Evolutionary conservation across 2,888 invertebrate genomes (phyloP).

Genomic region (Caenorhabditis sinica): DNA sequence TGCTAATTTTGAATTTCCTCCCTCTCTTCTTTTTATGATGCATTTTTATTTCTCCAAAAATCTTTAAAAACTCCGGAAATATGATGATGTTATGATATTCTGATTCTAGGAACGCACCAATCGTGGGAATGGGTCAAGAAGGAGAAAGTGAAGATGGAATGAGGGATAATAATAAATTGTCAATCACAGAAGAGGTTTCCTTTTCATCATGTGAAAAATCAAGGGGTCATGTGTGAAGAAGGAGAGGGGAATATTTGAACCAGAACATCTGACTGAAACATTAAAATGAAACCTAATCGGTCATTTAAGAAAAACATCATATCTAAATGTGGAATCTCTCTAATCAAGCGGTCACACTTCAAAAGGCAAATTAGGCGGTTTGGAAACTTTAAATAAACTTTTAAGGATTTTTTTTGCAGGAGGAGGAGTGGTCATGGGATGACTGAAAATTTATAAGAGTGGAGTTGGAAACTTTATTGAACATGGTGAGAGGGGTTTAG

Average conservation of each 20-base stretch:
- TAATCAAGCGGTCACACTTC: conserved; percentile 24
- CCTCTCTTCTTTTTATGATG: neutral
- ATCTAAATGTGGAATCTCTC: conserved; percentile 48
- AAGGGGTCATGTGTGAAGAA: neutral
- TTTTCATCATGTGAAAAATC: conserved; percentile 46
- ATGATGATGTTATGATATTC: conserved; percentile 6
- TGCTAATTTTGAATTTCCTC: neutral
- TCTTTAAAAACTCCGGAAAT: conserved; percentile 19
- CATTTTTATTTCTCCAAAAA: neutral
- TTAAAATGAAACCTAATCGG: conserved; percentile 14
- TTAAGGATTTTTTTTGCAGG: no score
- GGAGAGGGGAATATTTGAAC: neutral
- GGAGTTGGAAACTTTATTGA: no score
- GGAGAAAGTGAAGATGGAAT: neutral
- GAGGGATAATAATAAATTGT: conserved; percentile 15
- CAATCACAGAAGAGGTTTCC: neutral
- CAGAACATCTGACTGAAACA: conserved; percentile 25
- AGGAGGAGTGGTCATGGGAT: conserved; percentile 6
- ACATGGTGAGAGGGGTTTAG: no score
- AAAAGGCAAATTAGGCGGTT: conserved; percentile 1
- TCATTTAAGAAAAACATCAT: conserved; percentile 13
- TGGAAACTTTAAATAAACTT: neutral
- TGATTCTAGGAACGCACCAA: neutral
- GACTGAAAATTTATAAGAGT: neutral
- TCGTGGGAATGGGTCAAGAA: no score